Conservation (phyloP, 35 echinoderm and acorn worm genomes). For the Apostichopus parvimensis region DNA sequence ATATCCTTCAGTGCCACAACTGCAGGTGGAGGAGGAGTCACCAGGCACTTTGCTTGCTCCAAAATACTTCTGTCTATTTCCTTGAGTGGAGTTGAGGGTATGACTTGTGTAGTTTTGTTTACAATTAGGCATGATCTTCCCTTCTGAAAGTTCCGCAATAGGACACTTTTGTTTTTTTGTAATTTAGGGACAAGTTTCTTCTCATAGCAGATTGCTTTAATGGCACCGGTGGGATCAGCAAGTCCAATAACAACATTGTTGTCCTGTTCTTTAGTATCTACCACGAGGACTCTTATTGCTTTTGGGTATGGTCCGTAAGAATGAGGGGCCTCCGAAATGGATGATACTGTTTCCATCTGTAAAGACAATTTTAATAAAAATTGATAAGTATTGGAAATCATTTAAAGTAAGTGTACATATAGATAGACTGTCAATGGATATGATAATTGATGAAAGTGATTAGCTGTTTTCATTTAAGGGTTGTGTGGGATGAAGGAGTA, state of each 20-base stretch:
- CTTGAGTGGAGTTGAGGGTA: background rate
- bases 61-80: background rate
- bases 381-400: too few species aligned
- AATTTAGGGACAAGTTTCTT: background rate
- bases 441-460: too few species aligned
- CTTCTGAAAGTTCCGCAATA: background rate
- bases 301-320: background rate
- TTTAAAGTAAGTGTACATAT: too few species aligned
- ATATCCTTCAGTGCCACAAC: background rate
- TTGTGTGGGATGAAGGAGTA: too few species aligned
- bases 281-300: background rate
- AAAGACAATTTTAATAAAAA: background rate
- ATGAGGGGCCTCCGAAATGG: background rate
- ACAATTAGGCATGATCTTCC: background rate
- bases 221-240: background rate
- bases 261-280: background rate
- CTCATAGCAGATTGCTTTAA: background rate
- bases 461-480: too few species aligned
- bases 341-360: slow-evolving; percentile 12
- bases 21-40: too few species aligned
- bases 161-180: background rate
- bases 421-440: too few species aligned
- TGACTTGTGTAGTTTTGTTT: slow-evolving; percentile 1
- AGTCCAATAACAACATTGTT: slow-evolving; percentile 2
- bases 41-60: background rate